Percentiles rank a stretch among this genome's conserved stretches.
These are phyloP conservation scores for Drosophila atripex DNA, from an alignment of 2,888 invertebrate species.

Conservation along the genomic window DNA sequence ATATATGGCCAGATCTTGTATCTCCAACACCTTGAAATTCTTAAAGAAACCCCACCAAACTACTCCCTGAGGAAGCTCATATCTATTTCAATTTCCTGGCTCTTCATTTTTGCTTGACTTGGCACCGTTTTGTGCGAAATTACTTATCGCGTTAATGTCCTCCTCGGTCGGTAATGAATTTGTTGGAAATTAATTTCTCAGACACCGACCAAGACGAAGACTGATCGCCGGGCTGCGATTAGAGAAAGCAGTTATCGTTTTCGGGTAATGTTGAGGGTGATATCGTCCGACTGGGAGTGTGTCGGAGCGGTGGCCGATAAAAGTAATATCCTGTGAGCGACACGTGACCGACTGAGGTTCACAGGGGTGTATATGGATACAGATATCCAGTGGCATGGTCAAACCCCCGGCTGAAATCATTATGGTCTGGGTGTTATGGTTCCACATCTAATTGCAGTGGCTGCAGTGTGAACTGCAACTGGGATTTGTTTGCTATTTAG, in stretches of 20 bases:
- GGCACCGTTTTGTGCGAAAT: constrained; percentile 66
- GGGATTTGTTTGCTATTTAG: constrained; percentile 14
- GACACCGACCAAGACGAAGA: constrained; percentile 21
- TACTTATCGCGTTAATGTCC: constrained; percentile 68
- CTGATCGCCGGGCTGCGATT: constrained; percentile 55
- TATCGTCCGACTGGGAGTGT: constrained; percentile 54
- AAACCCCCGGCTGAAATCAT: constrained; percentile 21
- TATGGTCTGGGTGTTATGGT: constrained; percentile 29
- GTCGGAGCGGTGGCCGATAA: constrained; percentile 68
- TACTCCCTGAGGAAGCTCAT: constrained; percentile 34
- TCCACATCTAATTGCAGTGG: constrained; percentile 37
- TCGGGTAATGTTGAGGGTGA: constrained; percentile 15
- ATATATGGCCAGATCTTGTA: not conserved
- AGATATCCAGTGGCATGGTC: constrained; percentile 19
- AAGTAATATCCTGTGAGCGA: constrained; percentile 71
- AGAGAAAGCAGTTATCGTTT: constrained; percentile 22
- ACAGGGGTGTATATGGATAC: constrained; percentile 31
- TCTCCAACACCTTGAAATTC: not conserved
- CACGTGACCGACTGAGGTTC: constrained; percentile 64
- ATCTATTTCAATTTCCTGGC: constrained; percentile 69
- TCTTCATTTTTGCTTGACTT: constrained; percentile 61
- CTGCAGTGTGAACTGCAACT: constrained; percentile 43
- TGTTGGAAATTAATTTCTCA: constrained; percentile 70
- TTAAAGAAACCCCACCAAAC: not conserved
- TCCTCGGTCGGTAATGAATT: constrained; percentile 70